A percentile compares a stretch with the other conserved stretches of the same genome.
Evolutionary conservation across 2,797 vertebrate genomes (phyloP).

Genomic region (Cottoperca gobio): DNA sequence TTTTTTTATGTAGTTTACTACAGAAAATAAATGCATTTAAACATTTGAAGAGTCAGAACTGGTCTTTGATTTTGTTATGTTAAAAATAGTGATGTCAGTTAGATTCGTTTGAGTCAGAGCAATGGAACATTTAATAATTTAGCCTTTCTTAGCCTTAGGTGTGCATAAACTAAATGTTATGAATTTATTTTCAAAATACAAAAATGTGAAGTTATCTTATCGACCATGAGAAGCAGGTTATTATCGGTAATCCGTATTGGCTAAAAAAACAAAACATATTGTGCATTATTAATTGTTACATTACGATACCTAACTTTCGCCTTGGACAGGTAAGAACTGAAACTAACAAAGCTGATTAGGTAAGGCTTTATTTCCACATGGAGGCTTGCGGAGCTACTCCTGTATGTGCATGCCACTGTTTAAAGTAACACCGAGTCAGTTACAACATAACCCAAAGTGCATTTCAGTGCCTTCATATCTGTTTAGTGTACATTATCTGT

Average conservation of each 20-base stretch:
- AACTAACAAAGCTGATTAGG: neutral
- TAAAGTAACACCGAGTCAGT: conserved; percentile 12
- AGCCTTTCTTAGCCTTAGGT: neutral
- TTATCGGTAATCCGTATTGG: no score
- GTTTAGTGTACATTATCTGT: conserved; percentile 44
- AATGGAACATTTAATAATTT: neutral
- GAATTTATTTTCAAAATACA: neutral
- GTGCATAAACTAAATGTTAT: neutral
- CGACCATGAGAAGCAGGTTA: no score
- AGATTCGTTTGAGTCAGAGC: neutral
- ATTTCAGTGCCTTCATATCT: conserved; percentile 27
- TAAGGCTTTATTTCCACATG: neutral
- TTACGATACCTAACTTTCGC: neutral
- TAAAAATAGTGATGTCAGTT: neutral
- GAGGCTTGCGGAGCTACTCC: neutral
- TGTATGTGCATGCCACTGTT: conserved; percentile 2
- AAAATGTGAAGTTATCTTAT: neutral
- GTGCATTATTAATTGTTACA: no score
- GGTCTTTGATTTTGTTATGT: no score
- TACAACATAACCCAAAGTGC: conserved; percentile 6
- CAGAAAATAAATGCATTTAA: no score
- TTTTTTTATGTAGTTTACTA: no score
- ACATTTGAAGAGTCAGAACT: no score
- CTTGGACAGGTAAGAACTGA: neutral
- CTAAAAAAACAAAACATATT: no score